Percentiles rank a stretch among this genome's conserved stretches.
phyloP scores from a whole-genome alignment of 2,113 vertebrate genomes.

The Phylloscopus trochiloides region DNA sequence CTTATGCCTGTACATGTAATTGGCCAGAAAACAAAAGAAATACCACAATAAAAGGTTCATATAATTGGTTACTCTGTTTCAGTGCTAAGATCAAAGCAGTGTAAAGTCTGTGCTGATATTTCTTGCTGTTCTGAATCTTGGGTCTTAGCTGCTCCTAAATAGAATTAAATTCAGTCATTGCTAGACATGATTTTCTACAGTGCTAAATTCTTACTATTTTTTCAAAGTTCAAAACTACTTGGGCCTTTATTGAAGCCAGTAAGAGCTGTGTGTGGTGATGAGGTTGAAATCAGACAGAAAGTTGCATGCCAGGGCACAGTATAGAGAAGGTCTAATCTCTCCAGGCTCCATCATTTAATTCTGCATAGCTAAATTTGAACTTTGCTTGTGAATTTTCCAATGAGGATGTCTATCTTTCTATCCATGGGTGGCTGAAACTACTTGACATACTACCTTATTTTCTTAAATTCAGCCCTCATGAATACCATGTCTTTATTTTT shows the following conservation, averaged over 20 bases:
- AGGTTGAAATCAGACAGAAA: background rate
- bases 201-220: background rate
- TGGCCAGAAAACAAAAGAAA: background rate
- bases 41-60: background rate
- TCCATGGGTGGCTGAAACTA: background rate
- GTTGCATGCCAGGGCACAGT: background rate
- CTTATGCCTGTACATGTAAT: background rate
- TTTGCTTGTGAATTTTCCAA: background rate
- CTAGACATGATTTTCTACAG: background rate
- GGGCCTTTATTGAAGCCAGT: background rate
- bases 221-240: background rate
- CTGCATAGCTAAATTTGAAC: background rate
- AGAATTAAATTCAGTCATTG: background rate
- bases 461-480: background rate
- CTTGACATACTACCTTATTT: background rate
- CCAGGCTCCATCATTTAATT: background rate
- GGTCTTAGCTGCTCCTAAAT: background rate
- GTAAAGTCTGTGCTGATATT: background rate
- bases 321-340: background rate
- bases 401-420: background rate
- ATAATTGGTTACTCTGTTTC: background rate
- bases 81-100: background rate
- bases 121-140: background rate
- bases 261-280: background rate
- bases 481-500: background rate